A percentile compares a stretch with the other conserved stretches of the same genome.
phyloP scores from a whole-genome alignment of 2,888 invertebrate species.

The Luperina nickerlii region DNA sequence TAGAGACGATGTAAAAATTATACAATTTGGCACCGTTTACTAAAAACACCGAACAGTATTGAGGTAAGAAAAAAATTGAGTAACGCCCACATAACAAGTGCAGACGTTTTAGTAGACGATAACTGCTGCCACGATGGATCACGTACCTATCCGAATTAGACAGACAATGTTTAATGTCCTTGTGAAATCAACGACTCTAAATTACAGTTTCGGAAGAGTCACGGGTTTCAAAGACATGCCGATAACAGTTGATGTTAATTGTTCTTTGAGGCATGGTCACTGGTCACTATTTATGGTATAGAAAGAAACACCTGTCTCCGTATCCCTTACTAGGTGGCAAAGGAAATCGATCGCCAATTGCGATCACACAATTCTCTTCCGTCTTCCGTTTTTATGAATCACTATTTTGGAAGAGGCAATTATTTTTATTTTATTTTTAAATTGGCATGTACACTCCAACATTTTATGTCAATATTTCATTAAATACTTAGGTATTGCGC shows the following conservation, averaged over 20 bases:
- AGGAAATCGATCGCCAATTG: constrained; percentile 46
- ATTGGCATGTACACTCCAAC: not conserved
- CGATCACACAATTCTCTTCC: constrained; percentile 46
- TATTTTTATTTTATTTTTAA: not conserved
- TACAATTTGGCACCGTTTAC: constrained; percentile 78
- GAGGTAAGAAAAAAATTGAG: constrained; percentile 69
- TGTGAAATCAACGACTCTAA: constrained; percentile 79
- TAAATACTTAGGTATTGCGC: not conserved
- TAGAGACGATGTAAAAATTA: constrained; percentile 62
- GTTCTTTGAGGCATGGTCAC: constrained; percentile 12
- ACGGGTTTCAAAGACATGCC: constrained; percentile 46
- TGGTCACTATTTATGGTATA: constrained; percentile 25
- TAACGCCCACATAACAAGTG: constrained; percentile 80
- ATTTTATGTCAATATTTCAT: not conserved
- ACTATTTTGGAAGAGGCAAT: not conserved
- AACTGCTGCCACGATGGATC: constrained; percentile 79
- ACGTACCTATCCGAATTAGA: constrained; percentile 73
- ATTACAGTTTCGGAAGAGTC: constrained; percentile 73
- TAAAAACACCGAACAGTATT: constrained; percentile 75
- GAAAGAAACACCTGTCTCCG: constrained; percentile 53
- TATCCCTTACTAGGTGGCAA: constrained; percentile 30
- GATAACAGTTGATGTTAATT: constrained; percentile 28
- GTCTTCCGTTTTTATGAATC: constrained; percentile 34
- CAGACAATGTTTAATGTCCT: constrained; percentile 75
- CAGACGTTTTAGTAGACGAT: constrained; percentile 77